Evolutionary conservation across 1,140 invertebrate genomes (phyloP), one percentile per base, ranked within the genome.

Genomic region (Sweltsa coloradensis): DNA sequence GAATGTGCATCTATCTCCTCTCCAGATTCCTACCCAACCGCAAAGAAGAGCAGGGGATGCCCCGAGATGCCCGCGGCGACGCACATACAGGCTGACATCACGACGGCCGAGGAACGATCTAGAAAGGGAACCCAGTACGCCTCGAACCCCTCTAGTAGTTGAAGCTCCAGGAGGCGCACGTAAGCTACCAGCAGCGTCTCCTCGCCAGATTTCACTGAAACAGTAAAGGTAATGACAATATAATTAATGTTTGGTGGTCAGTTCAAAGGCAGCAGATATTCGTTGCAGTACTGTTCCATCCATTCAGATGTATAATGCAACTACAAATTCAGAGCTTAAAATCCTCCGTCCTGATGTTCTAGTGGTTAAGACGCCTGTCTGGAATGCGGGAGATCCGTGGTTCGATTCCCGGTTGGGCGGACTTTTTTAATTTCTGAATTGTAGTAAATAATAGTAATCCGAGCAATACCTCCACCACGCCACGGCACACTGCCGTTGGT

Each of bases 141-240:
- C 40, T 62, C 60, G 16, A 59, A 27, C 19, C 52, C 53, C 36
- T 60, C 60, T n/a, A 62, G 47, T 5, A 51, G 19, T 19, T 54
- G 51, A 14, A 61, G 16, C 6, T 53, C 55, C 13, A 57, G 26
- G 14, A 34, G 26, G 36, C 45, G 25, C 14, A 59, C 34, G 16
- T n/a, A 24, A 19, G 21, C 16, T 5, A 53, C 51, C 6, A 41
- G 19, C 21, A 14, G 11, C 5, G 41, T 42, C 16, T 54, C 47
- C n/a, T 49, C 50, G 3, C 50, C 50, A 22, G 46, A 14, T 22
- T 18, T 36, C 14, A 46, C 52, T 54, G 42, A 3, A 51, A 3
- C 11, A 23, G 40, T 27, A 5, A 21, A 27, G 21, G 1, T 18
- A n/a, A 4, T 41, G 5, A 23, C 47, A 1, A 48, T 22, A 34